A percentile compares a stretch with the other conserved stretches of the same genome.
Evolutionary conservation across 2,113 vertebrate genomes (phyloP).

Genomic region (Todiramphus saurophagus): DNA sequence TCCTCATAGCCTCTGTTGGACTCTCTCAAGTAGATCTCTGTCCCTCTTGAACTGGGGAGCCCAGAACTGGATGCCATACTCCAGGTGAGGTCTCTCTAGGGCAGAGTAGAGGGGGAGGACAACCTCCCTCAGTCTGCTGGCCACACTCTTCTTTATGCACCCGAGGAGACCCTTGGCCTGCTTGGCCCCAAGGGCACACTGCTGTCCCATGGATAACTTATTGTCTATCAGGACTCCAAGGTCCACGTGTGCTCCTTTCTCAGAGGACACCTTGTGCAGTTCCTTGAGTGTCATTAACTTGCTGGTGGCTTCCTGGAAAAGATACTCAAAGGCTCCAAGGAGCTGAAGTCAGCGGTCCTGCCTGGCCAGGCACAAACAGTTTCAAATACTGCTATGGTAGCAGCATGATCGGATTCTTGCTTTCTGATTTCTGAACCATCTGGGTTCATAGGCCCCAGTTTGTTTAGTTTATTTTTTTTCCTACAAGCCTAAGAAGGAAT

Average conservation of each 20-base stretch:
- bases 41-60: too few relatives aligned
- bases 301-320: slow-evolving; percentile 32
- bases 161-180: too few relatives aligned
- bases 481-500: neutral
- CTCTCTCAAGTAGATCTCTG: too few relatives aligned
- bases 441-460: neutral
- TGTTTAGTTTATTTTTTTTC: slow-evolving; percentile 9
- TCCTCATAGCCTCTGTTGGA: too few relatives aligned
- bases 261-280: slow-evolving; percentile 39
- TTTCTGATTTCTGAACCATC: slow-evolving; percentile 14
- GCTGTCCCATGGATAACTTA: too few relatives aligned
- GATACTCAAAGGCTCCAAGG: neutral
- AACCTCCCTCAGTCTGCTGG: too few relatives aligned
- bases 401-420: neutral
- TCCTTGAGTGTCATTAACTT: neutral
- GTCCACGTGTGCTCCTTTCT: neutral
- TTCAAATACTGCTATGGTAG: neutral
- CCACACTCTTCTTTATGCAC: too few relatives aligned
- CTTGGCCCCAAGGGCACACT: too few relatives aligned
- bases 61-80: too few relatives aligned
- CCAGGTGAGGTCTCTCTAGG: too few relatives aligned
- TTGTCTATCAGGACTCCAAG: too few relatives aligned
- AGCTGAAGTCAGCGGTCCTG: neutral
- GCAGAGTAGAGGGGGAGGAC: too few relatives aligned
- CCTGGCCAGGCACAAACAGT: neutral